A percentile compares a stretch with the other conserved stretches of the same genome.
Conservation (phyloP, 2,113 vertebrate species). For the Nipponia nippon region DNA sequence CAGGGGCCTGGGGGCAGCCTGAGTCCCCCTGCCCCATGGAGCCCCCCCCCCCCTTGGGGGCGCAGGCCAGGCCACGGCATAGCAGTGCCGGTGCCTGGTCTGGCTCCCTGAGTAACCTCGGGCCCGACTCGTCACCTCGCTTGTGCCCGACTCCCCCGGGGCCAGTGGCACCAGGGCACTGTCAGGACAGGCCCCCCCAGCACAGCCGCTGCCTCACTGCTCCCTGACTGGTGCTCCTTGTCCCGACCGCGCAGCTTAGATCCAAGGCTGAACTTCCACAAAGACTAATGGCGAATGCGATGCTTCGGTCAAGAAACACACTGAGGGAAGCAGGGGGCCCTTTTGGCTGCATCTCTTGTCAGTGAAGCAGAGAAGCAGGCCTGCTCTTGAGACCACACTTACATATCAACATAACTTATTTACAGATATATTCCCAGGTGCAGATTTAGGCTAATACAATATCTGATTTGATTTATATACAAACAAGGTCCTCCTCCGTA, state of each 20-base stretch:
- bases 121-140: accelerated
- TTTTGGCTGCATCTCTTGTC: background rate
- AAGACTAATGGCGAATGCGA: accelerated
- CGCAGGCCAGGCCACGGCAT: background rate
- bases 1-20: background rate
- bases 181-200: background rate
- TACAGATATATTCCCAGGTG: background rate
- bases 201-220: background rate
- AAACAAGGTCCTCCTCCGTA: background rate
- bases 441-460: background rate
- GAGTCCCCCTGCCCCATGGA: accelerated
- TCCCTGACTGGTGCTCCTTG: accelerated
- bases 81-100: accelerated
- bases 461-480: background rate
- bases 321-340: accelerated
- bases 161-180: too few species aligned
- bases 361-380: background rate
- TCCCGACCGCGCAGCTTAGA: background rate
- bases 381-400: background rate
- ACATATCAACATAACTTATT: accelerated
- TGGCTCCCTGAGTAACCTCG: background rate
- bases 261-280: background rate
- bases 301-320: background rate
- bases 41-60: too few species aligned
- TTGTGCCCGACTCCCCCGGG: accelerated